A percentile compares a stretch with the other conserved stretches of the same genome.
These are phyloP conservation scores for Spatulosminthurus flaviceps DNA, from an alignment of 2,888 invertebrate genomes.

Conservation along the genomic window DNA sequence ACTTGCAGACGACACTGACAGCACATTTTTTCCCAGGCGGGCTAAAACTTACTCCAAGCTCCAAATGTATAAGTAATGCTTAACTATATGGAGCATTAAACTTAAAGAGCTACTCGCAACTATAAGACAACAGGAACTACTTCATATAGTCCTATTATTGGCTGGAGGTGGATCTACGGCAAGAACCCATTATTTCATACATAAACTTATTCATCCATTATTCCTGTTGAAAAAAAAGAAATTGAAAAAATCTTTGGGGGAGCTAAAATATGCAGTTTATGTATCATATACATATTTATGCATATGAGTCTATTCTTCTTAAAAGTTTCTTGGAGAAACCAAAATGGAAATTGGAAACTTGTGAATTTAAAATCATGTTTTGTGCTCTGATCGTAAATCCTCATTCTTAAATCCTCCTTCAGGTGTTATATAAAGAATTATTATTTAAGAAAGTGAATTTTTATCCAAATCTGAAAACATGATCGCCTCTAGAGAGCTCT, in stretches of 20 bases:
- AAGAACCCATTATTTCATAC: neutral
- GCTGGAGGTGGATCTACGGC: neutral
- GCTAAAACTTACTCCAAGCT: neutral
- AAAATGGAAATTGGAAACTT: constrained; percentile 21
- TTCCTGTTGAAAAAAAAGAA: constrained; percentile 1
- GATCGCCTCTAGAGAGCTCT: too few relatives aligned
- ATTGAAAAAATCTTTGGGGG: neutral
- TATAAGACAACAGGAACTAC: neutral
- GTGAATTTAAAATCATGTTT: constrained; percentile 8
- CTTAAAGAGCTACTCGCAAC: neutral
- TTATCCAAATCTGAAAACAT: neutral
- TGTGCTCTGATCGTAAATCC: constrained; percentile 22
- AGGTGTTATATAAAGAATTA: constrained; percentile 16
- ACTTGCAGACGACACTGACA: constrained; percentile 24
- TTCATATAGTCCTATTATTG: neutral
- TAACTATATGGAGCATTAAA: too few relatives aligned
- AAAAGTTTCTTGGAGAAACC: neutral
- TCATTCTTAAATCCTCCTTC: neutral
- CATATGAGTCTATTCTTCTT: too few relatives aligned
- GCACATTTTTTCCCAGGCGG: constrained; percentile 23
- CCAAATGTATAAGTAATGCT: too few relatives aligned
- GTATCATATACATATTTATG: too few relatives aligned
- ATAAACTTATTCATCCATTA: neutral
- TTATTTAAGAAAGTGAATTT: neutral
- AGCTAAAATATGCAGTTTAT: neutral